Evolutionary conservation across 2,113 vertebrate genomes (phyloP).

Genomic region (Odocoileus virginianus): DNA sequence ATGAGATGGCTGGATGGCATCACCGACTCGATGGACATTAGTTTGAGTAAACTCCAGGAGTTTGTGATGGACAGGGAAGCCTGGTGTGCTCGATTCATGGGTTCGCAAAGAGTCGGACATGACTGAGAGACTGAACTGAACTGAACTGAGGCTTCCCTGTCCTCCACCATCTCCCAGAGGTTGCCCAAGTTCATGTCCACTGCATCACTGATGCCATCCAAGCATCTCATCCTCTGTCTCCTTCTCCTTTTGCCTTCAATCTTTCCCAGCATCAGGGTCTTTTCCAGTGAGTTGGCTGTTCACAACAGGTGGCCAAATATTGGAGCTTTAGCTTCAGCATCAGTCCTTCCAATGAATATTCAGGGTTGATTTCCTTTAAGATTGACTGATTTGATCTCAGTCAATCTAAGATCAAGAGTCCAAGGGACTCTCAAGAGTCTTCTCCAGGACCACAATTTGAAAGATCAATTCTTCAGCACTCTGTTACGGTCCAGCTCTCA

Average conservation of each 20-base stretch:
- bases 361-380: neutral
- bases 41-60: no score
- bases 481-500: neutral
- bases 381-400: neutral
- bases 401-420: neutral
- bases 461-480: neutral
- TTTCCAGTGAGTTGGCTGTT: neutral
- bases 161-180: neutral
- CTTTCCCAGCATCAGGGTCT: neutral
- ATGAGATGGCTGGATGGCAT: no score
- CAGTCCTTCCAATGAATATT: neutral
- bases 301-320: neutral
- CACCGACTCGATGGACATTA: no score
- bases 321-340: neutral
- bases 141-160: neutral
- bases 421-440: neutral
- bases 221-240: neutral
- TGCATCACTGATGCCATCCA: neutral
- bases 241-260: neutral
- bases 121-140: no score
- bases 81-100: no score
- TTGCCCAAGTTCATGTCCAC: neutral
- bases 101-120: no score
- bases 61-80: no score
- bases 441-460: neutral